Conservation (phyloP, 2,888 invertebrate genomes). For the Cataglyphis livida region DNA sequence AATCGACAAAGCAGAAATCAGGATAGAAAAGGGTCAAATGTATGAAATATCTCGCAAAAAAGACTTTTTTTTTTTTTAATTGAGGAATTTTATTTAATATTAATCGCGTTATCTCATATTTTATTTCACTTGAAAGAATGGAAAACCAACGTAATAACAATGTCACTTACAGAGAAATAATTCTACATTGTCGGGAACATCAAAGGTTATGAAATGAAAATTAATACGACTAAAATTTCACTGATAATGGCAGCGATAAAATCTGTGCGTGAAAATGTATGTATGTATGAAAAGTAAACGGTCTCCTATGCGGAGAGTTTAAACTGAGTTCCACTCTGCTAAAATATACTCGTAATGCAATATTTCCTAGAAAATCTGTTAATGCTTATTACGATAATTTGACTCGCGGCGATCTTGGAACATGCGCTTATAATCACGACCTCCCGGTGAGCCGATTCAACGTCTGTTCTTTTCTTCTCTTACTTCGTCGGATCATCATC, state of each 20-base stretch:
- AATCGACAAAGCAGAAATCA: not conserved
- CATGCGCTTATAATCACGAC: constrained; percentile 49
- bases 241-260: constrained; percentile 6
- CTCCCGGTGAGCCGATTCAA: constrained; percentile 53
- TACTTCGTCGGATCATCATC: not conserved
- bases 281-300: not conserved
- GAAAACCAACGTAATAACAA: constrained; percentile 16
- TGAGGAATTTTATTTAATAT: not conserved
- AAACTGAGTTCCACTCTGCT: constrained; percentile 13
- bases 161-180: constrained; percentile 18
- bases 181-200: not conserved
- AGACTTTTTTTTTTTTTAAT: constrained; percentile 4
- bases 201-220: constrained; percentile 20
- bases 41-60: not conserved
- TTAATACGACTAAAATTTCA: constrained; percentile 18
- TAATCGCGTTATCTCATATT: not conserved
- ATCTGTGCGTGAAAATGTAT: not conserved
- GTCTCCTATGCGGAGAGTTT: not conserved
- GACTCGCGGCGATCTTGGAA: constrained; percentile 19
- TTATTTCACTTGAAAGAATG: not conserved
- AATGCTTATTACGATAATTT: constrained; percentile 38
- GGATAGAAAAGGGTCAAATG: not conserved
- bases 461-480: constrained; percentile 44
- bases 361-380: constrained; percentile 20
- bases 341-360: constrained; percentile 24